Conservation (phyloP, 2,113 vertebrate species). For the Silurus glanis region DNA sequence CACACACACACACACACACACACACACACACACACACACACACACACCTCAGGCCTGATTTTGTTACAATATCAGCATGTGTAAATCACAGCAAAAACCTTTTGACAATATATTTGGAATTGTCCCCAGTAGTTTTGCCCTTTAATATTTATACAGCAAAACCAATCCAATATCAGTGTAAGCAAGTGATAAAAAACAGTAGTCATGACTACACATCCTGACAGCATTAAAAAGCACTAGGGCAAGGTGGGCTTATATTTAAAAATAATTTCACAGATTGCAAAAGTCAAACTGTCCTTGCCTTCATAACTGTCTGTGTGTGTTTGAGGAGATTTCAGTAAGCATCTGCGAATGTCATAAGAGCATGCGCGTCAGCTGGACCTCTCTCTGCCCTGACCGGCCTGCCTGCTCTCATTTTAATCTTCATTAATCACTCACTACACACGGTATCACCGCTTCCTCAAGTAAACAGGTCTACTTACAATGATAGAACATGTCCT, state of each 20-base stretch:
- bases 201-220: background rate
- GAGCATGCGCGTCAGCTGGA: slow-evolving; percentile 32
- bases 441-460: slow-evolving; percentile 24
- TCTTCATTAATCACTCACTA: slow-evolving; percentile 35
- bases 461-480: slow-evolving; percentile 36
- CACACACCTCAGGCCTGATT: background rate
- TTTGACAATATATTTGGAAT: background rate
- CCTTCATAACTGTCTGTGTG: slow-evolving; percentile 22
- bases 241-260: slow-evolving; percentile 3
- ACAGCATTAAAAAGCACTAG: slow-evolving; percentile 1
- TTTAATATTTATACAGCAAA: background rate
- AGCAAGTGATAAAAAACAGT: background rate
- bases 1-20: background rate
- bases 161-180: background rate
- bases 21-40: background rate
- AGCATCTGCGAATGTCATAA: slow-evolving; percentile 52
- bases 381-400: slow-evolving; percentile 36
- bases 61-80: background rate
- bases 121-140: background rate
- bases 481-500: slow-evolving; percentile 27
- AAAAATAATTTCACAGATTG: background rate
- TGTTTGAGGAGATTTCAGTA: slow-evolving; percentile 37
- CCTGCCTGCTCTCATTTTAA: slow-evolving; percentile 33
- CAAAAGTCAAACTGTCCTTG: slow-evolving; percentile 40
- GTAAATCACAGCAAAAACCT: background rate